Base-by-base conservation (phyloP, 2,797 vertebrate genomes). In the Sylvilagus floridanus region DNA sequence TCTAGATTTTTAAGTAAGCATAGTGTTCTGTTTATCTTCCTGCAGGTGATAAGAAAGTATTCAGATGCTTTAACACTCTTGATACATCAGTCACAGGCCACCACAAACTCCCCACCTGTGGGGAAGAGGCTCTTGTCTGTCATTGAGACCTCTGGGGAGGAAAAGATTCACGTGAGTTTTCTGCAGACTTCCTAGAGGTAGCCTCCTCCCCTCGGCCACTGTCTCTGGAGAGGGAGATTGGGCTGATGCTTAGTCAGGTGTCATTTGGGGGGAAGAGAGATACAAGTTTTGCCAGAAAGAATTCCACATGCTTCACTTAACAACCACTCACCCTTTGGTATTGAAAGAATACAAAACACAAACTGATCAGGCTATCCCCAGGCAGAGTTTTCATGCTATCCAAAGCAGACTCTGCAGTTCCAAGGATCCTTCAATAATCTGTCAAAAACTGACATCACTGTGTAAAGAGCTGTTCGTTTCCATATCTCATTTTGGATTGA, bases 401-500 rank as follows among this genome's bases (percentile, higher is more conserved):
- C 85, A 88, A 93, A 63, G 88, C 94, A 87, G 91, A 84, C 94
- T 95, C 83, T 35, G 89, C 71, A 86, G 84, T 96, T 97, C 94
- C 57, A 96, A 94, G 98, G 96, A 98, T 96, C 94, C 95, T 98
- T 98, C 97, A 97, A 95, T 97, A 98, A 97, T 96, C 97, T 98
- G 97, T 98, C 97, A 97, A 97, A 98, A 98, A 73, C 76, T 95
- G 97, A 95, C 87, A 90, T 96, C 24, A 68, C 78, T 96, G 88
- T 93, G 94, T 94, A 97, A 98, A 98, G 95, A 97, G 90, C 96
- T 95, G 94, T 95, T 98, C 83, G 7, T 97, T 97, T 96, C 96
- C 97, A 65, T 97, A 96, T 98, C 97, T 98, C 97, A 87, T 98
- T 98, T 98, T 97, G 97, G 97, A 97, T n/a, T 96, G 98, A 98